phyloP scores from a whole-genome alignment of 1,140 invertebrate genomes.

The Lordiphosa mommai region DNA sequence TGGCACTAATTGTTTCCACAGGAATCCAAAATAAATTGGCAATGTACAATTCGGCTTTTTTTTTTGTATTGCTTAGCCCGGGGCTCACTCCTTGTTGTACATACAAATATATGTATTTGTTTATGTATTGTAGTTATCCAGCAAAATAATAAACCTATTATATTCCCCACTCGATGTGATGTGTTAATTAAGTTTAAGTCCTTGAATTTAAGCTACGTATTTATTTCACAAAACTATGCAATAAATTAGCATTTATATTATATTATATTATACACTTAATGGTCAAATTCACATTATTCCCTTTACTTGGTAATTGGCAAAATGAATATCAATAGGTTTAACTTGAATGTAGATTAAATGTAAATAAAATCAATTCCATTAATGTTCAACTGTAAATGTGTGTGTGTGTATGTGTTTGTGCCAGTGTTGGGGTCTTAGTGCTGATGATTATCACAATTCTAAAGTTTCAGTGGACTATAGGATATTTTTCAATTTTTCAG shows the following conservation, averaged over 20 bases:
- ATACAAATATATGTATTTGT: slow-evolving; percentile 1
- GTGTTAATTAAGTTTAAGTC: slow-evolving; percentile 38
- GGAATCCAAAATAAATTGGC: not conserved
- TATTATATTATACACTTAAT: not conserved
- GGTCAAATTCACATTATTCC: not conserved
- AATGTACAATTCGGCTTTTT: not conserved
- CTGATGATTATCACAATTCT: too few species aligned
- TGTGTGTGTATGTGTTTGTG: not conserved
- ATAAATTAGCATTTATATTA: slow-evolving; percentile 23
- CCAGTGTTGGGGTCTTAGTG: too few species aligned
- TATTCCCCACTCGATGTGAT: slow-evolving; percentile 20
- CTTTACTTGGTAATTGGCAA: slow-evolving; percentile 1
- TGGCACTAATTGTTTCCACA: slow-evolving; percentile 27
- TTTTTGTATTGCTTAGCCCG: not conserved
- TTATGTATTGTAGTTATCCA: slow-evolving; percentile 4
- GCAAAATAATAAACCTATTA: slow-evolving; percentile 7
- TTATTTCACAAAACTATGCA: slow-evolving; percentile 2
- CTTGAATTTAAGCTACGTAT: slow-evolving; percentile 10
- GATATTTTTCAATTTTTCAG: too few species aligned
- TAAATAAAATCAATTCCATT: slow-evolving; percentile 40
- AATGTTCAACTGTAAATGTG: slow-evolving; percentile 16
- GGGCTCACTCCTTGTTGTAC: slow-evolving; percentile 9
- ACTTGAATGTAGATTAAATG: slow-evolving; percentile 8
- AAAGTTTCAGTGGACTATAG: too few species aligned
- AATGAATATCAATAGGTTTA: slow-evolving; percentile 32